Conservation (phyloP, 2,797 vertebrate genomes). For the Rousettus madagascariensis region DNA sequence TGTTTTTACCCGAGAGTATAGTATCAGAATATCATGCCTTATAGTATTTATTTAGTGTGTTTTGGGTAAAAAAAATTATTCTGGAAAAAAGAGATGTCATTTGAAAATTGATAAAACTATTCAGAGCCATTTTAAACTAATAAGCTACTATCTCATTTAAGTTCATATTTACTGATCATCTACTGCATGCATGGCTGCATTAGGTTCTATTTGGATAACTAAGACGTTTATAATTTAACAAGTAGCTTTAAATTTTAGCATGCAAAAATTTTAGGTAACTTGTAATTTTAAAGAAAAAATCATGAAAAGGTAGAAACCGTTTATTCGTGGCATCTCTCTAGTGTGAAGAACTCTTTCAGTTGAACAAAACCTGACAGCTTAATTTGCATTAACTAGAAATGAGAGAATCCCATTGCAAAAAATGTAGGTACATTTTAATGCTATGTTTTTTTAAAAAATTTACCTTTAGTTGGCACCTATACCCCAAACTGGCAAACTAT, state of each 20-base stretch:
- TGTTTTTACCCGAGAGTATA: slow-evolving; percentile 31
- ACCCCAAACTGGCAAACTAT: slow-evolving; percentile 71
- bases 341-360: slow-evolving; percentile 68
- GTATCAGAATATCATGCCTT: neutral
- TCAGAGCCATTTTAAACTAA: slow-evolving; percentile 20
- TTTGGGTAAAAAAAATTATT: slow-evolving; percentile 11
- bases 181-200: neutral
- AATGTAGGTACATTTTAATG: neutral
- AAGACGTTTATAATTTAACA: slow-evolving; percentile 24
- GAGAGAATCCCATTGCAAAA: slow-evolving; percentile 50
- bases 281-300: slow-evolving; percentile 46
- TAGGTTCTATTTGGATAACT: slow-evolving; percentile 2
- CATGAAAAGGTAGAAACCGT: slow-evolving; percentile 37
- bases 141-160: neutral
- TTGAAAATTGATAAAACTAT: slow-evolving; percentile 46
- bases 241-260: neutral
- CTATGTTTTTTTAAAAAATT: neutral
- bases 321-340: slow-evolving; percentile 65
- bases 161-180: neutral
- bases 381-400: slow-evolving; percentile 72
- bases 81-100: neutral
- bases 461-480: slow-evolving; percentile 79
- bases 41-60: neutral
- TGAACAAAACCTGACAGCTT: slow-evolving; percentile 77
- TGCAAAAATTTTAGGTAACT: slow-evolving; percentile 46